Evolutionary conservation across 2,797 vertebrate species (phyloP), one percentile per base, ranked within the genome.

Genomic region (Siniperca obscura): DNA sequence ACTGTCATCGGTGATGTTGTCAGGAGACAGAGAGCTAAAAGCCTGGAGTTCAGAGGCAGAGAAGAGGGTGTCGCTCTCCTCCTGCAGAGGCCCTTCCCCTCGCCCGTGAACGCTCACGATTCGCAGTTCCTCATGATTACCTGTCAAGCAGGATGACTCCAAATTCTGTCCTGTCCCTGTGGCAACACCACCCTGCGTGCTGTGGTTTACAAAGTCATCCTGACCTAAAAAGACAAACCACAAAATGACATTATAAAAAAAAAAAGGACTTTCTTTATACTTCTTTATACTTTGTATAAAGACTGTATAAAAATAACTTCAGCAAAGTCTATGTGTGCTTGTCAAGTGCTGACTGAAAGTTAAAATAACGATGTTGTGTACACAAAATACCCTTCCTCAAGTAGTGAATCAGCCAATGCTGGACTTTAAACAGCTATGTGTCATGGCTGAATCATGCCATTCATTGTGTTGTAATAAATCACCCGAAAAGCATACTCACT

Each of bases 81-180:
- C 89, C 61, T 86, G 86, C 38, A 93, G 83, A 34, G 85, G 87
- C 10, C 84, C 93, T 64, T 94, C 89, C 2, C 85, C 93, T 69
- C 87, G 71, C 27, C 93, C 88, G 3, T 91, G 91, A 78, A 95
- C 82, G 2, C 92, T 93, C 66, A 94, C 64, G 4, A 93, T 94
- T 76, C 87, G 87, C 83, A 92, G 89, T 36, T 89, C 88, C 46
- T 85, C 60, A 0, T 70, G 60, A 38, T 71, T 66, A 65, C 30
- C 42, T 4, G 80, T 67, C 52, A 80, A 60, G 38, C 78, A 84
- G 61, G 91, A 85, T 3, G 89, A 87, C 34, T 90, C 80, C 6
- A 82, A 38, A 67, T 66, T 74, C 56, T 56, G 87, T 30, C 30
- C 30, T 66, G 71, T 52, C 65, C 36, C 79, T 27, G 89, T 36